A percentile compares a stretch with the other conserved stretches of the same genome.
Conservation (phyloP, 2,888 invertebrate genomes). For the Drosophila phalerata region DNA sequence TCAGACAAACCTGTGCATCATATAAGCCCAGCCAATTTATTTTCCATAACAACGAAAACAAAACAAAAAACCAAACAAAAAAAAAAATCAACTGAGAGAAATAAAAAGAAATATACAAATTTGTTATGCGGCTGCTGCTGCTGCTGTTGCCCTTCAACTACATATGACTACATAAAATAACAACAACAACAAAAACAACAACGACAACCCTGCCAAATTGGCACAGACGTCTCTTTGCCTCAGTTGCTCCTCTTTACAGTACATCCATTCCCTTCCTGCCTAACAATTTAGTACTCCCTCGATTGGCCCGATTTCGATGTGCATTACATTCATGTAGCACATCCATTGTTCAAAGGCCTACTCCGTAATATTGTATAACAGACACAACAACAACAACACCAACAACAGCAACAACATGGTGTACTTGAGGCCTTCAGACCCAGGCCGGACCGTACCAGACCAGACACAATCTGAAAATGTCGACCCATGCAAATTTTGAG, state of each 20-base stretch:
- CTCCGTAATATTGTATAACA: constrained; percentile 62
- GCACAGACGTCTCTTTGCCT: constrained; percentile 46
- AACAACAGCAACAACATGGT: constrained; percentile 30
- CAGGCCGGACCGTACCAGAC: constrained; percentile 7
- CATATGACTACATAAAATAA: constrained; percentile 18
- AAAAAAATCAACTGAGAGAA: constrained; percentile 1
- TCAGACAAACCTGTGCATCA: constrained; percentile 62
- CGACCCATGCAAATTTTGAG: constrained; percentile 70
- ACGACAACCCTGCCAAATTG: constrained; percentile 53
- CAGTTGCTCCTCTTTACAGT: background rate
- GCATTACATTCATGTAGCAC: constrained; percentile 63
- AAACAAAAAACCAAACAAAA: constrained; percentile 6
- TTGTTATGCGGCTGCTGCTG: constrained; percentile 50
- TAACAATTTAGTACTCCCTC: constrained; percentile 11
- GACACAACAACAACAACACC: constrained; percentile 45
- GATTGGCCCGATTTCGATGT: constrained; percentile 47
- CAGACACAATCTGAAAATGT: constrained; percentile 63
- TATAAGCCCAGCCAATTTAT: constrained; percentile 68
- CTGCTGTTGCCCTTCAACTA: constrained; percentile 59
- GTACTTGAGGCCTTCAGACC: constrained; percentile 6
- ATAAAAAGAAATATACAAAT: constrained; percentile 42
- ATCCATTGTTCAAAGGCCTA: constrained; percentile 70
- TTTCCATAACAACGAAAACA: constrained; percentile 64
- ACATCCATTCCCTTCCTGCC: background rate
- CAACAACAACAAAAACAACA: constrained; percentile 35